phyloP scores from a whole-genome alignment of 2,888 invertebrate genomes.

The Maniola hyperantus region DNA sequence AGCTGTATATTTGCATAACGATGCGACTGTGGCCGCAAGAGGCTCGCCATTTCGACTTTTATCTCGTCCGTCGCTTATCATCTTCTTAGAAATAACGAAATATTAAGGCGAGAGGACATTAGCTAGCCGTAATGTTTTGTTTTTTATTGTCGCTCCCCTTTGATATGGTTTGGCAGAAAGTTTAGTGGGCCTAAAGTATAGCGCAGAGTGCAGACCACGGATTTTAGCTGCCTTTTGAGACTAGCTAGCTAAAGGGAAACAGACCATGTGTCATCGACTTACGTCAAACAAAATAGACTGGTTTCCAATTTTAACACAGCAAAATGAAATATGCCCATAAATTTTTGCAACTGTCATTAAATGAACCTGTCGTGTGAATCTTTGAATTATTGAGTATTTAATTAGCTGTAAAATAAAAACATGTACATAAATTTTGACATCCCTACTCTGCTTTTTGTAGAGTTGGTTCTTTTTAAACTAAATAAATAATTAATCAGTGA shows the following conservation, averaged over 20 bases:
- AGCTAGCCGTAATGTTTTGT: constrained; percentile 55
- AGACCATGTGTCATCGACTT: not conserved
- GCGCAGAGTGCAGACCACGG: not conserved
- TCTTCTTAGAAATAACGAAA: constrained; percentile 57
- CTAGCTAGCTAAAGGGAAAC: too few species aligned
- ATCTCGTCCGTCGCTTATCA: constrained; percentile 58
- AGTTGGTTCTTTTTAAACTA: too few species aligned
- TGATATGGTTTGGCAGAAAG: constrained; percentile 52
- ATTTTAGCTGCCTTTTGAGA: not conserved
- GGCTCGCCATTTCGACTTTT: constrained; percentile 65
- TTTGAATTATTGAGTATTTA: too few species aligned
- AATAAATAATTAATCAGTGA: too few species aligned
- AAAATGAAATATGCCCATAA: not conserved
- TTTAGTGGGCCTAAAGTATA: constrained; percentile 43
- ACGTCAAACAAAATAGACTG: not conserved
- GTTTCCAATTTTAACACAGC: too few species aligned
- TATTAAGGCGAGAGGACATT: constrained; percentile 53
- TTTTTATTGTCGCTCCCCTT: constrained; percentile 55
- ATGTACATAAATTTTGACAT: too few species aligned
- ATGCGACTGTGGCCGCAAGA: constrained; percentile 53
- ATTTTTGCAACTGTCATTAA: too few species aligned
- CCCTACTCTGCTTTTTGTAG: too few species aligned
- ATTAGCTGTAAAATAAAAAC: too few species aligned
- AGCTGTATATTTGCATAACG: constrained; percentile 72
- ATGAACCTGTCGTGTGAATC: too few species aligned